Conservation (phyloP, 2,113 vertebrate genomes). For the Ahaetulla prasina region DNA sequence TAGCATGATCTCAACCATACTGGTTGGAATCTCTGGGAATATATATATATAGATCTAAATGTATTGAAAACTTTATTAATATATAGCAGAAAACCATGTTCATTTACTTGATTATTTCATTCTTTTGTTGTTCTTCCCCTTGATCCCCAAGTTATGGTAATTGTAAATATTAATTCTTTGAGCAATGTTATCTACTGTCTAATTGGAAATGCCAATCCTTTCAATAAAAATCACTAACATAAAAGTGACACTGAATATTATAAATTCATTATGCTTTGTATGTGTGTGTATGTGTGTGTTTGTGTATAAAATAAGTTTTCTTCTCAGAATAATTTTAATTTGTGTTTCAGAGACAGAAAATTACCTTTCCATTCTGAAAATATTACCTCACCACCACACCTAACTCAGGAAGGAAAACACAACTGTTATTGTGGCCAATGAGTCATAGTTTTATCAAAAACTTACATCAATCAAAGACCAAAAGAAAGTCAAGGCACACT, state of each 20-base stretch:
- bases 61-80: not conserved
- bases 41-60: not conserved
- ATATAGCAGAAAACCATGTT: not conserved
- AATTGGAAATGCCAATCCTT: not conserved
- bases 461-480: not conserved
- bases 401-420: not conserved
- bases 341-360: not conserved
- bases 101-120: not conserved
- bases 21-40: not conserved
- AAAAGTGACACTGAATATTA: not conserved
- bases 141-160: not conserved
- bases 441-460: not conserved
- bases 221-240: not conserved
- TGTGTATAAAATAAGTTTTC: not conserved
- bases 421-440: not conserved
- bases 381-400: not conserved
- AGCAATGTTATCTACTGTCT: not conserved
- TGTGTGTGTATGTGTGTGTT: not conserved
- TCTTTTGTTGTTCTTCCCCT: not conserved
- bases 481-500: not conserved
- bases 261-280: not conserved
- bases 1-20: not conserved
- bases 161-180: not conserved
- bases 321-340: not conserved
- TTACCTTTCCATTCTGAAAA: not conserved